These are phyloP conservation scores for Apaloderma vittatum DNA, from an alignment of 2,113 vertebrate genomes.

Conservation along the genomic window DNA sequence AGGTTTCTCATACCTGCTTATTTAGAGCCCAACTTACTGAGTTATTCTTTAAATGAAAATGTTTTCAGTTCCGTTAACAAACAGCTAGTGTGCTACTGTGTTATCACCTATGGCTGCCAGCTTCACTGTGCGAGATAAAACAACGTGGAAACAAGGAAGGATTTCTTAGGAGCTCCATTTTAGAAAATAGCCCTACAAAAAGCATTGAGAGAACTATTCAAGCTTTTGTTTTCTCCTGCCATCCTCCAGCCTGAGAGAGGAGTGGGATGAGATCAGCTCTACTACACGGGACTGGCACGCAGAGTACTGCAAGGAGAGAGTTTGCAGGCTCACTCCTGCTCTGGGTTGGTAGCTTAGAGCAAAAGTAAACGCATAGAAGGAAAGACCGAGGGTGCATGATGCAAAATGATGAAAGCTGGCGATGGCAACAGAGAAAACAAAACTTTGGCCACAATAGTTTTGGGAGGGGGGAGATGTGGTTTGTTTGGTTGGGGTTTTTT, in stretches of 20 bases:
- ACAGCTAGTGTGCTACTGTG: slow-evolving; percentile 12
- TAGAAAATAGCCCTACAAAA: neutral
- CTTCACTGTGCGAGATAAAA: slow-evolving; percentile 17
- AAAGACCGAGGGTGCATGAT: neutral
- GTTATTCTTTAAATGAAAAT: slow-evolving; percentile 62
- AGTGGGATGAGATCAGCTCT: neutral
- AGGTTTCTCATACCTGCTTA: slow-evolving; percentile 66
- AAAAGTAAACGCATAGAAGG: slow-evolving; percentile 46
- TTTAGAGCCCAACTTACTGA: slow-evolving; percentile 58
- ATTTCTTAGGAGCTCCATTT: neutral
- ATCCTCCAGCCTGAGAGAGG: neutral
- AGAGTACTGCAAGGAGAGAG: neutral
- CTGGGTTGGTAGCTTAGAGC: neutral
- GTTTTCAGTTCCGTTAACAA: slow-evolving; percentile 51
- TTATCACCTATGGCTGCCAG: neutral
- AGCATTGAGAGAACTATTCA: neutral
- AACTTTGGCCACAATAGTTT: slow-evolving; percentile 7
- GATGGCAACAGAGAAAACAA: slow-evolving; percentile 55
- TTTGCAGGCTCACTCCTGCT: neutral
- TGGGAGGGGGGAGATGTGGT: neutral
- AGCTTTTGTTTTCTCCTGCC: neutral
- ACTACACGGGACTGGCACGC: neutral
- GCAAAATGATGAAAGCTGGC: neutral
- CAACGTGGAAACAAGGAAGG: neutral
- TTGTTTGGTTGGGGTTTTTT: slow-evolving; percentile 58